phyloP scores from a whole-genome alignment of 1,140 invertebrate species.

The Caenorhabditis tropicalis region DNA sequence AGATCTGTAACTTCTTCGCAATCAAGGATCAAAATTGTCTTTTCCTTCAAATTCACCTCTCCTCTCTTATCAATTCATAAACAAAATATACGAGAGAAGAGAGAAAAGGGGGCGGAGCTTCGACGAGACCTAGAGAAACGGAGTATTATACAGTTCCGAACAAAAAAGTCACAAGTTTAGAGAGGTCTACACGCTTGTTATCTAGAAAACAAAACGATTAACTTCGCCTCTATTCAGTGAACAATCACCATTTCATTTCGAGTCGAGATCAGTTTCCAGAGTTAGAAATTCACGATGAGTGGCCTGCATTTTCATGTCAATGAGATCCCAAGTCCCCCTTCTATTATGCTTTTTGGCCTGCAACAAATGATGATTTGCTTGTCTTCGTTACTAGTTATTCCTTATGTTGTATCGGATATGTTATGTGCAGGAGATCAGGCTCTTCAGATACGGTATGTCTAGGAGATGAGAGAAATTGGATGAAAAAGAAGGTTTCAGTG shows the following conservation, averaged over 20 bases:
- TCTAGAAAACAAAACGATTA: constrained; percentile 41
- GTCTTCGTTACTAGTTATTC: constrained; percentile 56
- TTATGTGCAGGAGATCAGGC: constrained; percentile 51
- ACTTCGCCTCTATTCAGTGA: neutral
- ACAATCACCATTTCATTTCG: neutral
- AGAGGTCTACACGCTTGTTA: neutral
- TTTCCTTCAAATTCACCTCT: neutral
- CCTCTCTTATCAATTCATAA: neutral
- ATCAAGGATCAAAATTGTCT: neutral
- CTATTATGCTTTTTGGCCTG: constrained; percentile 48
- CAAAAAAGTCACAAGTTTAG: constrained; percentile 19
- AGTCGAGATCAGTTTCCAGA: neutral
- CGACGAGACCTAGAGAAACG: neutral
- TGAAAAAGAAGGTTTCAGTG: constrained; percentile 2
- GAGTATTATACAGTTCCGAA: neutral
- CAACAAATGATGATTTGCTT: constrained; percentile 60
- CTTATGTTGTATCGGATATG: constrained; percentile 53
- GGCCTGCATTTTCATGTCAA: constrained; percentile 51
- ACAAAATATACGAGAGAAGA: neutral
- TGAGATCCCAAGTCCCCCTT: constrained; percentile 41
- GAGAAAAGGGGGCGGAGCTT: constrained; percentile 5
- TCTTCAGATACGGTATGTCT: constrained; percentile 30
- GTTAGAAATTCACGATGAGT: neutral
- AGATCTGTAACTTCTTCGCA: neutral
- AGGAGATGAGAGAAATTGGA: neutral